Evolutionary conservation across 2,797 vertebrate species (phyloP), one percentile per base, ranked within the genome.

Genomic region (Stomatorhinus walkeri): DNA sequence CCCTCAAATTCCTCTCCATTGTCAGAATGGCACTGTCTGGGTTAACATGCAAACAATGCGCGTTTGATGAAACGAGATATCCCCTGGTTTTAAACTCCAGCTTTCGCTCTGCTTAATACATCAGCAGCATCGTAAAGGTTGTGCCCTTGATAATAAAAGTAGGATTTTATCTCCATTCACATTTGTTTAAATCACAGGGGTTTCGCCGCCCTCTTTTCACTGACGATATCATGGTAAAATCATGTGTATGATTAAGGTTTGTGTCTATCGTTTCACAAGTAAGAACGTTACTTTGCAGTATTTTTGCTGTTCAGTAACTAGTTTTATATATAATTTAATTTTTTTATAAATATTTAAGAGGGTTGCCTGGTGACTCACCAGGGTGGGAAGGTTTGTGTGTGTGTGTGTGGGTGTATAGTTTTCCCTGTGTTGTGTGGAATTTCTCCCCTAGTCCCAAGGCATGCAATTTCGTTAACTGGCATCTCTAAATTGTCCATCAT

Each of bases 11-110:
- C 91, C 89, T 88, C 90, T 81, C 89, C 91, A 90, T 94, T 95
- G 94, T 95, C 91, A 91, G 92, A 88, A 88, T 89, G 90, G 95
- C 95, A 95, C 94, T 89, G 93, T 94, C 92, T 91, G 91, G n/a
- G 93, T 93, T 93, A 91, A 89, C 93, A 91, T 95, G 93, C 92
- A 94, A 94, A 93, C 93, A 91, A 90, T 12, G 22, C 64, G 85
- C 19, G 83, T 51, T 81, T 54, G 85, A 85, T 89, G 95, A 94
- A 96, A 96, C 89, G 52, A 0, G 93, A 96, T 93, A 91, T 90
- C 90, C 85, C 40, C 92, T 91, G 93, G 93, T 96, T 92, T 72
- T 93, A 51, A 85, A 93, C 91, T 92, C 83, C 12, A 89, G 93
- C 92, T 91, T 90, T 91, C 92, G 92, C 91, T 88, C 36, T 83